phyloP scores from a whole-genome alignment of 1,140 invertebrate species.

The Macrostomum lignano region DNA sequence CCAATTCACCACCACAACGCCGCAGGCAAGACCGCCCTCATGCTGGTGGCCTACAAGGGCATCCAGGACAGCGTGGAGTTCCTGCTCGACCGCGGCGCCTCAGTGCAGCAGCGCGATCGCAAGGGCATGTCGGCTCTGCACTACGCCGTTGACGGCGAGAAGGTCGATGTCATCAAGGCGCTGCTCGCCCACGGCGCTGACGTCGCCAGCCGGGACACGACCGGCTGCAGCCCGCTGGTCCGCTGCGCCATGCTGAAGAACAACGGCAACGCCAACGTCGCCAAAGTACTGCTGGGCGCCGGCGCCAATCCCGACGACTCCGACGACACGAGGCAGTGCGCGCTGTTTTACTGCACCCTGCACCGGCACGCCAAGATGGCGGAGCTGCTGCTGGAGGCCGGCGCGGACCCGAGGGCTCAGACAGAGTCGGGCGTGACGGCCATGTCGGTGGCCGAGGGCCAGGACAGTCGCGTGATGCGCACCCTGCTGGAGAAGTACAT shows the following conservation, averaged over 20 bases:
- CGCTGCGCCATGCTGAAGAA: neutral
- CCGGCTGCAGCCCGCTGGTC: constrained; percentile 1
- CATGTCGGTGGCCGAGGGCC: too few species aligned
- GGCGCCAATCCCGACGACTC: neutral
- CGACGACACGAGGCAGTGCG: neutral
- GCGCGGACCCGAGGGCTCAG: neutral
- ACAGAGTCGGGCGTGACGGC: too few species aligned
- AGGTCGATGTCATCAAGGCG: neutral
- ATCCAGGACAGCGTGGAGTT: neutral
- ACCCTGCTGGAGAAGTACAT: too few species aligned
- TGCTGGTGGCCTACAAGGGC: neutral
- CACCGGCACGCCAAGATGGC: neutral
- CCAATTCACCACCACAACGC: too few species aligned
- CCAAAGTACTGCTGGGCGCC: neutral
- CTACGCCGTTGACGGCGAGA: constrained; percentile 1
- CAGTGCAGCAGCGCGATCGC: neutral
- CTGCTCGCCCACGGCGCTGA: neutral
- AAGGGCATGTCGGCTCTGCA: neutral
- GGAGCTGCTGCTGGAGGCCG: constrained; percentile 1
- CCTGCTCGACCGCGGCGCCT: neutral
- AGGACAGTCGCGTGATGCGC: too few species aligned
- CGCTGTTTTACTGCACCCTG: neutral
- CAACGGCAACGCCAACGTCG: constrained; percentile 1
- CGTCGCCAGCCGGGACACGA: neutral
- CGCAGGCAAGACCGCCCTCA: neutral